These are phyloP conservation scores for Aphelinus atriplicis DNA, from an alignment of 1,140 invertebrate genomes.

Conservation along the genomic window DNA sequence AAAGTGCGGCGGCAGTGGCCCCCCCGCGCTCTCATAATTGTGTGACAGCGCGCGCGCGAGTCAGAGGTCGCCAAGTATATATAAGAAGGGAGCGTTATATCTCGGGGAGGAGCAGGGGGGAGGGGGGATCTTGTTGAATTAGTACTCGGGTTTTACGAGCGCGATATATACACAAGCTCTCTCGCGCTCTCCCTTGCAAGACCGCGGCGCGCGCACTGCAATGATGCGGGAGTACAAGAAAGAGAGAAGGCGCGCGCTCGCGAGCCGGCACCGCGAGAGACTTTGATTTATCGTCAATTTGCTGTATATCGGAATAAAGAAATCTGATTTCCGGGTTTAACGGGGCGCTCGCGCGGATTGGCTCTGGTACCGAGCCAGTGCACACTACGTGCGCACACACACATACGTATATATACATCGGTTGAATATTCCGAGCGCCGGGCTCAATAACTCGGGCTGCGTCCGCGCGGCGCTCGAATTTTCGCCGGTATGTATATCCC, in stretches of 20 bases:
- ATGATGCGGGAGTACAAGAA: background rate
- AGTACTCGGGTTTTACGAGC: background rate
- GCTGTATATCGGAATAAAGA: slow-evolving; percentile 36
- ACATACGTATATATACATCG: background rate
- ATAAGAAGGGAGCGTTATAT: background rate
- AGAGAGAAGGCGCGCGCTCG: background rate
- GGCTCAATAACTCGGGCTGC: background rate
- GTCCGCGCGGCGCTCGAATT: background rate
- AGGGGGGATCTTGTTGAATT: slow-evolving; percentile 11
- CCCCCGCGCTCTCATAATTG: too few species aligned
- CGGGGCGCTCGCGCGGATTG: slow-evolving; percentile 23
- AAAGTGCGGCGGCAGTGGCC: background rate
- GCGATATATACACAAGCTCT: slow-evolving; percentile 8
- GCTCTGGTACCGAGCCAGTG: slow-evolving; percentile 17
- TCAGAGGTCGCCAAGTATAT: too few species aligned
- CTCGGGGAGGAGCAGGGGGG: background rate
- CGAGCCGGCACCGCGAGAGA: slow-evolving; percentile 2
- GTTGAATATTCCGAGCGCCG: slow-evolving; percentile 19
- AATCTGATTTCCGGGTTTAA: slow-evolving; percentile 40
- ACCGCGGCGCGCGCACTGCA: slow-evolving; percentile 6
- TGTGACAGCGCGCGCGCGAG: too few species aligned
- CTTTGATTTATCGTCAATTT: slow-evolving; percentile 42
- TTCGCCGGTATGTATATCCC: background rate
- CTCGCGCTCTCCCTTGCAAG: background rate
- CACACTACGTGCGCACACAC: too few species aligned